Evolutionary conservation across 2,113 vertebrate genomes (phyloP), one percentile per base, ranked within the genome.

Genomic region (Oncorhynchus keta): DNA sequence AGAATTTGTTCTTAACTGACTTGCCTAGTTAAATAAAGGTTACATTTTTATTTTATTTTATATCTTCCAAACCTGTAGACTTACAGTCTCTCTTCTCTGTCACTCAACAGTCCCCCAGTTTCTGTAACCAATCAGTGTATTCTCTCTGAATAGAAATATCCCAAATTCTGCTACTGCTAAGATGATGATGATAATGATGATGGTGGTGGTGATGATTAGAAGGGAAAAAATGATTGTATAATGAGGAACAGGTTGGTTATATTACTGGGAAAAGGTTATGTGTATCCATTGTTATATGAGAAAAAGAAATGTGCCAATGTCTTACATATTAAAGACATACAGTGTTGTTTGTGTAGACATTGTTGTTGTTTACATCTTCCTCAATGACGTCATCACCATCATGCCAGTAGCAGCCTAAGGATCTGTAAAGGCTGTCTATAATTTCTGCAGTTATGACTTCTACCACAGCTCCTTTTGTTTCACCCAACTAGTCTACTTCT

Each of bases 51-150:
- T 28, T 28, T 28, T 28, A 28, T 28, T 28, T 28, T 2, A 13
- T 85, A 75, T 83, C 55, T 64, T n/a, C 68, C 77, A 84, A 81
- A 87, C 78, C 75, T 75, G 72, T 64, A 82, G 75, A 71, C 70
- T n/a, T 6, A 16, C 16, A 18, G 28, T 2, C 32, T 14, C 66
- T 35, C 13, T 66, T 3, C 24, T 6, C 2, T 30, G 65, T 67
- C 65, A 57, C 14, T 57, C 55, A 20, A 18, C 13, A 57, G 14
- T 57, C 18, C 55, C 55, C 55, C 18, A 4, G 55, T 57, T 57
- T 57, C 55, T 57, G 13, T 57, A 57, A 18, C 20, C 55, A 4
- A 57, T 57, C 13, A 57, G 9, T 45, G 39, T 45, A 45, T 45
- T 45, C 9, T 45, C 39, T 45, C 39, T 45, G 8, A 45, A 45